phyloP scores from a whole-genome alignment of 2,797 vertebrate species.

The Sphenopsis melanotis region DNA sequence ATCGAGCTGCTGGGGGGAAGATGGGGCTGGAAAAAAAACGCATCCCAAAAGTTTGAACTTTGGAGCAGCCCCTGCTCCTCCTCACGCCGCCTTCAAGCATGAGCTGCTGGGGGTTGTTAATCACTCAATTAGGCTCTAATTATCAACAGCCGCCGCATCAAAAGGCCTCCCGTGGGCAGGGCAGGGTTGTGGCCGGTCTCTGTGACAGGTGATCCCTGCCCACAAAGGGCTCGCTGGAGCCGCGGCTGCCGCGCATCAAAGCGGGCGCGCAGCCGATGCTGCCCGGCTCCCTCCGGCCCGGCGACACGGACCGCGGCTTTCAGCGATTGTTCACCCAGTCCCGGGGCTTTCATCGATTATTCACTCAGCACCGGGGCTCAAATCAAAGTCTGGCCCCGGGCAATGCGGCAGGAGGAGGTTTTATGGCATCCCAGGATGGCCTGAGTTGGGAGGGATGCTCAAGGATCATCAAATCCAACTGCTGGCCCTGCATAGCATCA shows the following conservation, averaged over 20 bases:
- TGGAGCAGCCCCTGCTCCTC: neutral
- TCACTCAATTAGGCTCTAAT: constrained; percentile 81
- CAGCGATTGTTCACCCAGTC: neutral
- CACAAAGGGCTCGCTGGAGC: constrained; percentile 36
- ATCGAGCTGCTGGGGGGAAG: neutral
- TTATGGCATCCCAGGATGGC: neutral
- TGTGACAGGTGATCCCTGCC: constrained; percentile 66
- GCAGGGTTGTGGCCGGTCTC: constrained; percentile 48
- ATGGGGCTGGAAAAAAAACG: constrained; percentile 19
- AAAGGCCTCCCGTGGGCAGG: constrained; percentile 65
- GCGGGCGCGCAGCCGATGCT: constrained; percentile 59
- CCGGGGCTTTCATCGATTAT: neutral
- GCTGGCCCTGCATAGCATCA: neutral
- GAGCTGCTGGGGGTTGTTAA: constrained; percentile 65
- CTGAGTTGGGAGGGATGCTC: too few relatives aligned
- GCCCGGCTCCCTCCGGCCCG: constrained; percentile 55
- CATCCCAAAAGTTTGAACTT: neutral
- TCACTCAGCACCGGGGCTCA: neutral
- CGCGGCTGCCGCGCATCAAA: neutral
- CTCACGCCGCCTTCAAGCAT: constrained; percentile 13
- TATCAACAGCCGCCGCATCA: constrained; percentile 67
- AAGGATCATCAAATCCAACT: rapidly evolving
- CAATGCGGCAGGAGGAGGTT: neutral
- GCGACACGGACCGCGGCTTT: neutral
- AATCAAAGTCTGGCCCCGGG: neutral